A percentile compares a stretch with the other conserved stretches of the same genome.
phyloP scores from a whole-genome alignment of 2,797 vertebrate species.

The Chelmon rostratus region DNA sequence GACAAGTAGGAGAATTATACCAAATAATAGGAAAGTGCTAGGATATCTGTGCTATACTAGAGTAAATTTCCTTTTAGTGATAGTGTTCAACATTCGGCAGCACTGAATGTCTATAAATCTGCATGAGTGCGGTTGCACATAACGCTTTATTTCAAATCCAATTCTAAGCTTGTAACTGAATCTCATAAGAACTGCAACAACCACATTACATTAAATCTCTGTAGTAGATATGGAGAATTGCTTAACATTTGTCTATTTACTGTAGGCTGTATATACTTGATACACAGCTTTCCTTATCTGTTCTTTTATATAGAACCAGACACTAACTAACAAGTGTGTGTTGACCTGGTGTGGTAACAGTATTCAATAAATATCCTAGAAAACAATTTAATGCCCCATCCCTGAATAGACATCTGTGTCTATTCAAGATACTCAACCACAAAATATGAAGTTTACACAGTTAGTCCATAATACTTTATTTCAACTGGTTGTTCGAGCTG shows the following conservation, averaged over 20 bases:
- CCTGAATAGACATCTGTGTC: background rate
- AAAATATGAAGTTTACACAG: background rate
- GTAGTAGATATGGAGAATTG: background rate
- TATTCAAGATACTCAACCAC: background rate
- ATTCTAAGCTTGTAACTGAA: slow-evolving; percentile 47
- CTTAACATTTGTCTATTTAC: background rate
- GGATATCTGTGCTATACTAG: background rate
- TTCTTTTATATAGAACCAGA: background rate
- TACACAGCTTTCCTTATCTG: background rate
- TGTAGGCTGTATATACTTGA: background rate
- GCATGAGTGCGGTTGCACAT: slow-evolving; percentile 24
- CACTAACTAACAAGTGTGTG: background rate
- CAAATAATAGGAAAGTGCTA: slow-evolving; percentile 20
- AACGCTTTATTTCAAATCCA: slow-evolving; percentile 53
- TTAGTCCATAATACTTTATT: background rate
- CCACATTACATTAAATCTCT: slow-evolving; percentile 41
- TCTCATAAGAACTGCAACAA: slow-evolving; percentile 35
- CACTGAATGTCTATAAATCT: slow-evolving; percentile 46
- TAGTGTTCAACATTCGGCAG: slow-evolving; percentile 29
- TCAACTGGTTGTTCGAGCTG: background rate
- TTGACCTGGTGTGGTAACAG: background rate
- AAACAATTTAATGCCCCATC: background rate
- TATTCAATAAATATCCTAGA: background rate
- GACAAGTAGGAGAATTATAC: background rate
- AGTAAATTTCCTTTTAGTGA: slow-evolving; percentile 36